A percentile compares a stretch with the other conserved stretches of the same genome.
Evolutionary conservation across 2,113 vertebrate genomes (phyloP).

Genomic region (Periophthalmodon schlosseri): DNA sequence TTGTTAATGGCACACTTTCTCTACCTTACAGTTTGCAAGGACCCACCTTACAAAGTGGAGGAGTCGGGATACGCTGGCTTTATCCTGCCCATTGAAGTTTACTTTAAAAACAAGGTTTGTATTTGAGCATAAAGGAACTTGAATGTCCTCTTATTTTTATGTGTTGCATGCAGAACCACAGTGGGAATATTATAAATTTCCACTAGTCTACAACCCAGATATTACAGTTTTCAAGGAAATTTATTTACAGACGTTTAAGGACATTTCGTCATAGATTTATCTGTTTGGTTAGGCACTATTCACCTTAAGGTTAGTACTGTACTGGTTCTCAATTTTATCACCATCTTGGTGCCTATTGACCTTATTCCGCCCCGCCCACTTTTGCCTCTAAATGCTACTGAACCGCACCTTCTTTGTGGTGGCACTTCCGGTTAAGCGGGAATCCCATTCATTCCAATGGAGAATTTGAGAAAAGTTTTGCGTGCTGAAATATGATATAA

Average conservation of each 20-base stretch:
- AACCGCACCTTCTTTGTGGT: too few species aligned
- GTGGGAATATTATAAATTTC: too few species aligned
- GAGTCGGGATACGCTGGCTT: slow-evolving; percentile 98
- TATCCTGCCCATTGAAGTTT: slow-evolving; percentile 97
- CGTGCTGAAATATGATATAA: too few species aligned
- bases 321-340: neutral
- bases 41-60: slow-evolving; percentile 98
- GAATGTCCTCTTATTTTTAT: neutral
- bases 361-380: too few species aligned
- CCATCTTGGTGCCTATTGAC: neutral
- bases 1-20: neutral
- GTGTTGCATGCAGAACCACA: neutral
- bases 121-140: neutral
- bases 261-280: neutral
- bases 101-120: slow-evolving; percentile 97
- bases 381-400: too few species aligned
- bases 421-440: too few species aligned
- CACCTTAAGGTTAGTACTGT: neutral
- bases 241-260: too few species aligned
- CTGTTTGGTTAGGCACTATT: neutral
- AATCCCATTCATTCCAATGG: too few species aligned
- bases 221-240: neutral
- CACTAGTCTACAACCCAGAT: neutral
- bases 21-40: slow-evolving; percentile 90
- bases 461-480: too few species aligned